Percentiles rank a stretch among this genome's conserved stretches.
These are phyloP conservation scores for Andrena bicolor DNA, from an alignment of 2,888 invertebrate species.

Conservation along the genomic window DNA sequence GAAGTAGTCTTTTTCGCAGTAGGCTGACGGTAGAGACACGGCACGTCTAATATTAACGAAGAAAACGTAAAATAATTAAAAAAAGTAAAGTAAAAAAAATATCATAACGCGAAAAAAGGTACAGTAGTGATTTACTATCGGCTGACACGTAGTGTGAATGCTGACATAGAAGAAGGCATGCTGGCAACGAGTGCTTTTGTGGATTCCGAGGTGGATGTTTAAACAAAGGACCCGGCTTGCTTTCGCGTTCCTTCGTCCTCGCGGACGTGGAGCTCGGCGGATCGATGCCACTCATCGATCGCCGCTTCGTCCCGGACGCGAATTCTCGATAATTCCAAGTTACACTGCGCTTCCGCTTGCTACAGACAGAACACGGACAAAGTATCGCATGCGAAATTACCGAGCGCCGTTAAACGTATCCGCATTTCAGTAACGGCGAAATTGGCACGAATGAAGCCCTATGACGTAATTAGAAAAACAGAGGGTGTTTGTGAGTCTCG, in stretches of 20 bases:
- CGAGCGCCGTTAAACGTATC: not conserved
- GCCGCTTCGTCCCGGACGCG: not conserved
- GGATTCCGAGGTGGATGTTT: constrained; percentile 49
- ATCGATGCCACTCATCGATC: not conserved
- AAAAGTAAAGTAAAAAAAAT: constrained; percentile 77
- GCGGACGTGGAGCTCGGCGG: not conserved
- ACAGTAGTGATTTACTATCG: constrained; percentile 81
- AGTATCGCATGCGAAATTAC: too few species aligned
- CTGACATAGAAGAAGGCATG: constrained; percentile 80
- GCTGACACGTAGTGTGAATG: constrained; percentile 81
- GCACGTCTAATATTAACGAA: constrained; percentile 81
- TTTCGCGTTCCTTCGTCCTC: constrained; percentile 15
- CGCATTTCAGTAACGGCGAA: not conserved
- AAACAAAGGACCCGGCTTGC: constrained; percentile 18
- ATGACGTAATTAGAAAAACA: too few species aligned
- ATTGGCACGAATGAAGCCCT: too few species aligned
- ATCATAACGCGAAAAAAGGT: constrained; percentile 81
- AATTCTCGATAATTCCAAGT: not conserved
- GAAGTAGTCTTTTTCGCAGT: constrained; percentile 80
- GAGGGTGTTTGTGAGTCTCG: not conserved
- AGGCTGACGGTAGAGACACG: constrained; percentile 82
- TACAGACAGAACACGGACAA: not conserved
- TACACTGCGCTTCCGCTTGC: not conserved
- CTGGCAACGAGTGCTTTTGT: constrained; percentile 71
- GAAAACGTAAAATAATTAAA: constrained; percentile 68